Percentiles rank a stretch among this genome's conserved stretches.
Conservation (phyloP, 1,140 invertebrate species). For the Ladona fulva region DNA sequence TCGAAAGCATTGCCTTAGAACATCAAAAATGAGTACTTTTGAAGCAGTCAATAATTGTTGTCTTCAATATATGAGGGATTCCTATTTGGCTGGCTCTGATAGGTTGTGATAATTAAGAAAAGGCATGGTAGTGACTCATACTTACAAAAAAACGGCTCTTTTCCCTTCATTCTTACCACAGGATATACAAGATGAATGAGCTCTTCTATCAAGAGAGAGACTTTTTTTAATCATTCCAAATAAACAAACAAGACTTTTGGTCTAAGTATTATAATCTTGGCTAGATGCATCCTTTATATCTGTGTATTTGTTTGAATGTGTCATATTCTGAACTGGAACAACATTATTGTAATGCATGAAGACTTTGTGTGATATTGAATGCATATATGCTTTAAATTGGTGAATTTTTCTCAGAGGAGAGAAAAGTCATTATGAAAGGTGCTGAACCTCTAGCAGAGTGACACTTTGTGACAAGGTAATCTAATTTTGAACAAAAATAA, state of each 20-base stretch:
- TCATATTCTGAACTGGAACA: neutral
- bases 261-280: conserved; percentile 1
- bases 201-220: neutral
- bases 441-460: neutral
- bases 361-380: conserved; percentile 10
- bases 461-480: conserved; percentile 1
- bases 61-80: neutral
- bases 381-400: neutral
- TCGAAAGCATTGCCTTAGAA: neutral
- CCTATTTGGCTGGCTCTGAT: neutral
- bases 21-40: neutral
- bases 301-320: conserved; percentile 2
- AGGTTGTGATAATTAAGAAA: neutral
- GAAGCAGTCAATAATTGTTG: neutral
- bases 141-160: neutral
- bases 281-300: neutral
- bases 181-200: neutral
- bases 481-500: neutral
- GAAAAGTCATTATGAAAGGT: conserved; percentile 5
- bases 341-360: conserved; percentile 3
- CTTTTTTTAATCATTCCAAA: neutral
- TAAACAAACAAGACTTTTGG: neutral
- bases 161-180: neutral
- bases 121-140: neutral
- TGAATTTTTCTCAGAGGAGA: neutral